phyloP scores from a whole-genome alignment of 2,113 vertebrate species.

The Corythornis cristatus region DNA sequence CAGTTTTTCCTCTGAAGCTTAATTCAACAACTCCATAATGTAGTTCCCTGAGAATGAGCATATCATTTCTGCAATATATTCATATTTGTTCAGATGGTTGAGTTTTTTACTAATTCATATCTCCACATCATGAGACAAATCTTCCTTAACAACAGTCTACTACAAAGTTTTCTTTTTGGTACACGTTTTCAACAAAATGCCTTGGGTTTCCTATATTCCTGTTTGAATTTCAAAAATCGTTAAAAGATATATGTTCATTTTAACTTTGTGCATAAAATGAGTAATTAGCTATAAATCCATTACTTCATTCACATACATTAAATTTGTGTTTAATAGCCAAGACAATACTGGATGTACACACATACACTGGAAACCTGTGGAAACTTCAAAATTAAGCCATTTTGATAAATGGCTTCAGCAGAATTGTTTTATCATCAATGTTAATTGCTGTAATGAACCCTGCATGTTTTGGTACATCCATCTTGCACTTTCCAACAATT shows the following conservation, averaged over 20 bases:
- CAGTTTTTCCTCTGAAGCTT: not conserved
- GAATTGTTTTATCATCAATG: not conserved
- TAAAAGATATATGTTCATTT: not conserved
- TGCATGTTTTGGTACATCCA: not conserved
- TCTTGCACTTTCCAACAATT: not conserved
- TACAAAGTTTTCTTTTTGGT: not conserved
- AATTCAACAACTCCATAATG: not conserved
- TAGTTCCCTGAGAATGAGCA: not conserved
- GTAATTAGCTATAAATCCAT: not conserved
- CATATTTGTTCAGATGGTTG: fast-evolving
- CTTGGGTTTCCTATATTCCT: not conserved
- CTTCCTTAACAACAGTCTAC: not conserved
- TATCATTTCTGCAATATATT: not conserved
- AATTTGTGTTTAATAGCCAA: not conserved
- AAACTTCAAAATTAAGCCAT: not conserved
- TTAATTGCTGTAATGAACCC: not conserved
- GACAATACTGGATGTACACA: not conserved
- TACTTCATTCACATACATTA: not conserved
- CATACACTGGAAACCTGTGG: fast-evolving
- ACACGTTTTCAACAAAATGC: not conserved
- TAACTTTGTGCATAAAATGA: not conserved
- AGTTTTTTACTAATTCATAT: not conserved
- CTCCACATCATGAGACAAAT: not conserved
- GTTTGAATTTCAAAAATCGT: not conserved
- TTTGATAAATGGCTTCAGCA: not conserved